A percentile compares a stretch with the other conserved stretches of the same genome.
These are phyloP conservation scores for Fistularia tabacaria DNA, from an alignment of 2,797 vertebrate genomes.

Conservation along the genomic window DNA sequence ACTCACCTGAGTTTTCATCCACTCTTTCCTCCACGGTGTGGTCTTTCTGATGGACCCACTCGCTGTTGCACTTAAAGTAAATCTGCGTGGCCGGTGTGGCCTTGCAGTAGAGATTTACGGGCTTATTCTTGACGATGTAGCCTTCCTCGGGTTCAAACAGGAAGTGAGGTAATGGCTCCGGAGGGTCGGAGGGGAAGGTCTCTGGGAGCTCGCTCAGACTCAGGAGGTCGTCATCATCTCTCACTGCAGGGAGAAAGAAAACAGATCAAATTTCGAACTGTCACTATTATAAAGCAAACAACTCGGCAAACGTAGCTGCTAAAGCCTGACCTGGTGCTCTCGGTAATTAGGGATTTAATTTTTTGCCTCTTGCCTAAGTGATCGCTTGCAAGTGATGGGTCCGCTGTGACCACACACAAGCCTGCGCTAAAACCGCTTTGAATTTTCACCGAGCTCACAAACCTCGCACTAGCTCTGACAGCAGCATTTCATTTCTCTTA, in stretches of 20 bases:
- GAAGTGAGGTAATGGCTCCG: conserved; percentile 91
- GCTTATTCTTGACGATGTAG: conserved; percentile 95
- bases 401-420: too few relatives aligned
- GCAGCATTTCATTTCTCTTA: too few relatives aligned
- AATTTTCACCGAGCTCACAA: too few relatives aligned
- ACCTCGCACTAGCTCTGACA: too few relatives aligned
- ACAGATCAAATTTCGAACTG: neutral
- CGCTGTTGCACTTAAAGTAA: conserved; percentile 95
- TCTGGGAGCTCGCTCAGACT: conserved; percentile 87
- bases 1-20: conserved; percentile 90
- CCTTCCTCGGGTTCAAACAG: conserved; percentile 91
- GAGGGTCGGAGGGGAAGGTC: conserved; percentile 91
- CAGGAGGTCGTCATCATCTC: conserved; percentile 87
- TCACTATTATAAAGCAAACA: neutral
- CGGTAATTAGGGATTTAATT: too few relatives aligned
- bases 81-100: conserved; percentile 92
- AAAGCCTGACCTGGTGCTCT: too few relatives aligned
- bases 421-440: too few relatives aligned
- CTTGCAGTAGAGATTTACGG: conserved; percentile 91
- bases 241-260: conserved; percentile 41
- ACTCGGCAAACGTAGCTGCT: too few relatives aligned
- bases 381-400: too few relatives aligned
- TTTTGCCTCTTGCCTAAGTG: too few relatives aligned
- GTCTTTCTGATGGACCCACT: conserved; percentile 96
- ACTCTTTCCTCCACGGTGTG: conserved; percentile 89